Base-by-base conservation (phyloP, 2,113 vertebrate species). In the Dicrurus megarhynchus region DNA sequence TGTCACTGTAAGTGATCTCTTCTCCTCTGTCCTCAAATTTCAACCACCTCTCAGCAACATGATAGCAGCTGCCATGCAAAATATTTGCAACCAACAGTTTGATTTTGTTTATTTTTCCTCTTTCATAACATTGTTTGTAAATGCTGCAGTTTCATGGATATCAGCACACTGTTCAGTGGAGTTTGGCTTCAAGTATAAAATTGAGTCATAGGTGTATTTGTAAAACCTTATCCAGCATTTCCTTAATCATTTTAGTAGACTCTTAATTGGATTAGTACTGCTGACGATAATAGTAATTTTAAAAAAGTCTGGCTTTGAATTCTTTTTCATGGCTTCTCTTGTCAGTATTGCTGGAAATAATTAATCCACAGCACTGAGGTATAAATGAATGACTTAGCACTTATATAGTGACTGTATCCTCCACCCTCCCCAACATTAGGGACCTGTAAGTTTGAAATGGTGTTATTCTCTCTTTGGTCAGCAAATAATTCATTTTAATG, bases 341-440 rank as follows among this genome's bases (percentile, higher is more conserved):
- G 94, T 88, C 49, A 55, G 17, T 52, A n/a, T 84, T 85, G 30
- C 73, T 81, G 67, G 55, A 95, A 94, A 90, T 90, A 93, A 94
- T 94, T 94, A 91, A 77, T 49, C 26, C 33, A 30, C 17, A 68
- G 19, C 0, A 0, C 59, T 74, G 35, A 95, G 71, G 33, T 85
- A 64, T 35, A 74, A 93, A 94, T 59, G 41, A 64, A 55, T 73
- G 67, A 50, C 19, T 44, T 79, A 77, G 20, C 11, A 47, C 68
- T 88, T 75, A 37, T 5, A 61, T 13, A 83, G 41, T 14, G 76
- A 85, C 76, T 76, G 65, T 87, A 32, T 70, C 13, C 2, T 67
- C 14, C 6, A 59, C 24, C 24, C 16, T 41, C 14, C 9, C 23
- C 23, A 41, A 32, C 8, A 61, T 85, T 44, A 85, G 28, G 16